Base-by-base conservation (phyloP, 2,797 vertebrate species). In the Valencia hispanica region DNA sequence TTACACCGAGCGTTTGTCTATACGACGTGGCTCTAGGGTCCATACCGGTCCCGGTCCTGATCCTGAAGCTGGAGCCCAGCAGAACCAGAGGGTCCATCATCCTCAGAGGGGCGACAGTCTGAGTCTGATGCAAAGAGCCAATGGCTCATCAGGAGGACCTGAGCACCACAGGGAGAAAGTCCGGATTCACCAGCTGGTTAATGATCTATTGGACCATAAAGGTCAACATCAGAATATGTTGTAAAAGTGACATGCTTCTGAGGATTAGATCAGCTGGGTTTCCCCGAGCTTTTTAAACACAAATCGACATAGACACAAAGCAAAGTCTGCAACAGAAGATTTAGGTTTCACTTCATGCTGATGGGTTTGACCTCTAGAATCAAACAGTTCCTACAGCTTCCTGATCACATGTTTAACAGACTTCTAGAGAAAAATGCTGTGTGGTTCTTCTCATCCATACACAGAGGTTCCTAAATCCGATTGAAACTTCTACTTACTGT, bases 81-180 rank as follows among this genome's bases (percentile, higher is more conserved):
- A 22, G 90, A 79, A 75, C 84, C 73, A 73, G 72, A 36, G 81
- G 86, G 73, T 92, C 92, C 93, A 91, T 94, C 22, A 25, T 87
- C 84, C 80, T 86, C 85, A 89, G 66, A 82, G 84, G 75, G 68
- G 71, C 27, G 4, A 10, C 0, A 6, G 75, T 81, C 41, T n/a
- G 57, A 73, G 68, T 45, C 74, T 32, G 1, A 51, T 45, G 45
- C 68, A 63, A 71, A 66, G 57, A 74, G 43, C 68, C 47, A 17
- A 73, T 70, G 81, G 68, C 73, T 75, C 63, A 11, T 87, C 84
- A 84, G 89, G 86, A 84, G 86, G 88, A 83, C 89, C 93, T 94
- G 80, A 20, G 63, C 17, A 75, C 45, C 57, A 80, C 3, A 72
- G 1, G 30, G 5, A 36, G 59, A 70, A 0, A 66, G 25, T 50